A percentile compares a stretch with the other conserved stretches of the same genome.
phyloP scores from a whole-genome alignment of 23 tunicate species.

The Halocynthia roretzi region DNA sequence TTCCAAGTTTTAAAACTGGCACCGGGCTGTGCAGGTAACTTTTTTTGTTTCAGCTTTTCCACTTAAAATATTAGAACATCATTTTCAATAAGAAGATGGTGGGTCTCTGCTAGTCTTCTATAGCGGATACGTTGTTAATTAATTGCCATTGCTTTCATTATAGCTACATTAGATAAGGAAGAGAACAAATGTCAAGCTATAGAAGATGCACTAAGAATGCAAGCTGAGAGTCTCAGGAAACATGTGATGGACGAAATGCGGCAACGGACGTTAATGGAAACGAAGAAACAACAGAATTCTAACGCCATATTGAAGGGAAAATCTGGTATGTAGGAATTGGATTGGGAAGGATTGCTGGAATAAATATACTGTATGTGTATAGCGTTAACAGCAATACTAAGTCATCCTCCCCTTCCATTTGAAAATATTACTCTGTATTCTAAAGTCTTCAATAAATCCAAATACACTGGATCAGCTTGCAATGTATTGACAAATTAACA shows the following conservation, averaged over 20 bases:
- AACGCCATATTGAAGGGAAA: constrained; percentile 65
- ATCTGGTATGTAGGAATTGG: constrained; percentile 33
- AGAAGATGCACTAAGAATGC: constrained; percentile 54
- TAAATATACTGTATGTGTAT: too few relatives aligned
- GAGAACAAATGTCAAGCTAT: constrained; percentile 77
- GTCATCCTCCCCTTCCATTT: too few relatives aligned
- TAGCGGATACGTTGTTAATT: background rate
- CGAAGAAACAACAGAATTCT: constrained; percentile 56
- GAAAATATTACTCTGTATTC: too few relatives aligned
- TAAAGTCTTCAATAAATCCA: too few relatives aligned
- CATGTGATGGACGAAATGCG: constrained; percentile 90
- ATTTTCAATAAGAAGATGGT: background rate
- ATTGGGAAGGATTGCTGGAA: too few relatives aligned
- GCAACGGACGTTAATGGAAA: constrained; percentile 63
- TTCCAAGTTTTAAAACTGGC: constrained; percentile 7
- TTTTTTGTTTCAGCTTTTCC: background rate
- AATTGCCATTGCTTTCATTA: background rate
- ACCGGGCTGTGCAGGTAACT: background rate
- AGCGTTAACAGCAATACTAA: too few relatives aligned
- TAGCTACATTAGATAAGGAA: constrained; percentile 74
- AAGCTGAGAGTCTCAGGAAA: constrained; percentile 59
- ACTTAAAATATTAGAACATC: background rate
- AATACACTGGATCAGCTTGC: too few relatives aligned
- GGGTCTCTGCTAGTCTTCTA: constrained; percentile 1
- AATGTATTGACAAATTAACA: too few relatives aligned